Base-by-base conservation (phyloP, 2,113 vertebrate species). In the Archocentrus centrarchus region DNA sequence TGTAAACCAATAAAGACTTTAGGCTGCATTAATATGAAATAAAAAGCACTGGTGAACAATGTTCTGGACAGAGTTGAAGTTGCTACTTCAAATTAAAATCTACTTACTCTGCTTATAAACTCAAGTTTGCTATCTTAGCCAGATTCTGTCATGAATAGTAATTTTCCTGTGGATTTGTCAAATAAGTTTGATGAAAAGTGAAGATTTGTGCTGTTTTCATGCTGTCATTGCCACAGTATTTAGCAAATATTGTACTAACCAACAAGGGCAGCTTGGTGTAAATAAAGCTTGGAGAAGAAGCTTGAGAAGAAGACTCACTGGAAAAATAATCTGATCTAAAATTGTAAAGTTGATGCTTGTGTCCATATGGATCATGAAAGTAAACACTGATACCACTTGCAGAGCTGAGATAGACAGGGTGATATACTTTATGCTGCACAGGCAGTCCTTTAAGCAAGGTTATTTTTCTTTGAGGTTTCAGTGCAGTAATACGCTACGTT, bases 191-290 rank as follows among this genome's bases (percentile, higher is more conserved):
- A 70, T 30, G 66, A 11, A 60, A 77, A 77, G 17, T 47, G 55
- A 84, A 7, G 37, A 59, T 58, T 81, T 59, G 64, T 60, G 73
- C 55, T 58, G 35, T 57, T 81, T 84, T 82, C 66, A 70, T 70
- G 44, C 66, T 70, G 66, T 44, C 24, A 32, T 24, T 53, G 0
- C 30, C 24, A 32, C 50, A 53, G 17, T 13, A 53, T 70, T 24
- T 53, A 81, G 53, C 59, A 86, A 84, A 81, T 58, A 50, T 87
- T 81, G 61, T 18, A 75, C 41, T 76, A 57, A 35, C 60, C 57
- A 62, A 50, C 55, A 44, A 59, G 57, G 57, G 44, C 0, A 37
- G 15, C 58, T 73, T 11, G 27, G 17, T 20, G 66, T n/a, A 8
- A 53, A 53, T 73, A 73, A 53, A 73, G 47, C 27, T 20, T 0